Evolutionary conservation across 2,888 invertebrate genomes (phyloP), one percentile per base, ranked within the genome.

Genomic region (Myopa testacea): DNA sequence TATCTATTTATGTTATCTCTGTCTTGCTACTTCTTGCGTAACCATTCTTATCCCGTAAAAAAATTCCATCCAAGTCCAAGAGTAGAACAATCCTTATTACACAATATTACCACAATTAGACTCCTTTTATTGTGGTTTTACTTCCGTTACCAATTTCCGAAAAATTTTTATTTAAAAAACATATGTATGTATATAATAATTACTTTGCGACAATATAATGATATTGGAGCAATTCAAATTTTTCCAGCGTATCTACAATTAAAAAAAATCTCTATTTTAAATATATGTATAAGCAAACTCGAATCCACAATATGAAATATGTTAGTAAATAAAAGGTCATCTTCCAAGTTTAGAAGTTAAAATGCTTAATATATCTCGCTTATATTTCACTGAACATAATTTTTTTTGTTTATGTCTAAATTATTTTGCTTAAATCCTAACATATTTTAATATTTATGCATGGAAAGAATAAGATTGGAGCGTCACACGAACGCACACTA

Each of bases 341-440:
- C 26, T 58, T 16, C 3, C 16, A 58, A 12, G 14, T 73, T 62
- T 58, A 75, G 68, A 67, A 75, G 67, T 75, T 75, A 75, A 75
- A 75, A 68, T 55, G 75, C 75, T 75, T 75, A 75, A 68, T 75
- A 75, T 75, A 67, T 75, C 67, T 75, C 67, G 68, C 75, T 75
- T 75, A 75, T 75, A 75, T 75, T 75, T 75, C 75, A 75, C 55
- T 75, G 75, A 75, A 75, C 67, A 75, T 75, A 75, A 75, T 67
- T 75, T 75, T 62, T 73, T 55, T 38, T 63, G 62, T 75, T 62
- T 40, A 67, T 68, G 67, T 67, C 62, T 67, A 73, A 75, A 75
- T 65, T 77, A n/a, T 75, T 52, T 77, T 26, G 58, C 75, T 79
- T 79, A 79, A 73, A 77, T 52, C 58, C 77, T 79, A 79, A 73